Percentiles rank a stretch among this genome's conserved stretches.
Evolutionary conservation across 2,888 invertebrate genomes (phyloP).

Genomic region (Tachina fera): DNA sequence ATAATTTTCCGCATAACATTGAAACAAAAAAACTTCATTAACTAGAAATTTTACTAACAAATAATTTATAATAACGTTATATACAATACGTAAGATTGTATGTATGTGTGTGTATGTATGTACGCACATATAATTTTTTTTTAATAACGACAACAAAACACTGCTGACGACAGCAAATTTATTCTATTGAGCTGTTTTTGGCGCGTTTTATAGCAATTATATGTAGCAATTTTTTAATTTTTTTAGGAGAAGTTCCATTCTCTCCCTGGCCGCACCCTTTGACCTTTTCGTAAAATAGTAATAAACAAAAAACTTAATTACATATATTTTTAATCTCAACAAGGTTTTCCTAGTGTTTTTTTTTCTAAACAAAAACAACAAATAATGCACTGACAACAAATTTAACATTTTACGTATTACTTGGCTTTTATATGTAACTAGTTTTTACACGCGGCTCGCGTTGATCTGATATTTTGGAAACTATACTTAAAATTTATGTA

Average conservation of each 20-base stretch:
- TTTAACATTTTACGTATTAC: no score
- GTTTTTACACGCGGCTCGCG: no score
- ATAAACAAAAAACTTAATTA: slow-evolving; percentile 1
- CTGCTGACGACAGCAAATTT: slow-evolving; percentile 16
- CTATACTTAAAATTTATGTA: no score
- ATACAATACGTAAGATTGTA: no score
- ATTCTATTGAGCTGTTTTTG: not conserved
- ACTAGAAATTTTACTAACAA: not conserved
- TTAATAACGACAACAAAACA: not conserved
- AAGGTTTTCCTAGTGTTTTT: slow-evolving; percentile 10
- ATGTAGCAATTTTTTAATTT: not conserved
- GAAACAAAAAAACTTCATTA: no score
- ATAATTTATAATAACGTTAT: not conserved
- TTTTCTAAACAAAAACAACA: not conserved
- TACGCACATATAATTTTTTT: not conserved
- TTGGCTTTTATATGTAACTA: no score
- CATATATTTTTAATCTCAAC: not conserved
- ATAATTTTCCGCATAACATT: not conserved
- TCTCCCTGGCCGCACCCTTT: slow-evolving; percentile 36
- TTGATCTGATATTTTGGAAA: no score
- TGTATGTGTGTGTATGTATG: not conserved
- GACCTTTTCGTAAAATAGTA: slow-evolving; percentile 28
- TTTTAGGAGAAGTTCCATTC: not conserved
- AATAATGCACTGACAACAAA: no score
- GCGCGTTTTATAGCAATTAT: not conserved